phyloP scores from a whole-genome alignment of 2,888 invertebrate genomes.

The Platynereis dumerilii region DNA sequence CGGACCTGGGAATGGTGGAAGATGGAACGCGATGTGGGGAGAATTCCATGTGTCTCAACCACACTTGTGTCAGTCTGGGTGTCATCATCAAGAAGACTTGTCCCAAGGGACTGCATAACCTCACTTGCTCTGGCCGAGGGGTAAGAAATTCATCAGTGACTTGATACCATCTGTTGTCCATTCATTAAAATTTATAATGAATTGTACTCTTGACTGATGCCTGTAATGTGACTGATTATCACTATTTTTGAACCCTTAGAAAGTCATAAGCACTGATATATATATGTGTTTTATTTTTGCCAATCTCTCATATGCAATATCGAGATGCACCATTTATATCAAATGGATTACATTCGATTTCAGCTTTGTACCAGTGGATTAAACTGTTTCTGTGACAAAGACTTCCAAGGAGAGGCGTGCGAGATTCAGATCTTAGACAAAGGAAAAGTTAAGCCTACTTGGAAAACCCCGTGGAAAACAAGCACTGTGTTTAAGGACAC shows the following conservation, averaged over 20 bases:
- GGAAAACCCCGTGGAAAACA: constrained; percentile 33
- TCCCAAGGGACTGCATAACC: constrained; percentile 74
- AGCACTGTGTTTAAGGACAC: constrained; percentile 34
- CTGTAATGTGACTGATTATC: no score
- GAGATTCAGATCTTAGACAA: constrained; percentile 26
- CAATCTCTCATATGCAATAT: no score
- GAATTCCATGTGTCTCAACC: constrained; percentile 88
- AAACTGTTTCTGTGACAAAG: constrained; percentile 87
- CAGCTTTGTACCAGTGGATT: constrained; percentile 92
- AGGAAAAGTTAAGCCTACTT: constrained; percentile 11
- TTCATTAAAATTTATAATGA: no score
- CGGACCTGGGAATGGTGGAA: constrained; percentile 78
- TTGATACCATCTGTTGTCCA: constrained; percentile 53
- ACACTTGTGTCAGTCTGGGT: constrained; percentile 86
- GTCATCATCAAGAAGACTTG: constrained; percentile 86
- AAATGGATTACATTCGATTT: no score
- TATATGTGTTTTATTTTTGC: no score
- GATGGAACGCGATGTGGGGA: constrained; percentile 95
- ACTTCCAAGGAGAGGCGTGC: constrained; percentile 66
- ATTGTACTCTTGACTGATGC: no score
- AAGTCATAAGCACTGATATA: no score
- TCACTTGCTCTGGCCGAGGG: constrained; percentile 94
- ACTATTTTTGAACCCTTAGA: no score
- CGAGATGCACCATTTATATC: no score
- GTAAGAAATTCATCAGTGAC: no score